Base-by-base conservation (phyloP, 2,797 vertebrate genomes). In the Miichthys miiuy region DNA sequence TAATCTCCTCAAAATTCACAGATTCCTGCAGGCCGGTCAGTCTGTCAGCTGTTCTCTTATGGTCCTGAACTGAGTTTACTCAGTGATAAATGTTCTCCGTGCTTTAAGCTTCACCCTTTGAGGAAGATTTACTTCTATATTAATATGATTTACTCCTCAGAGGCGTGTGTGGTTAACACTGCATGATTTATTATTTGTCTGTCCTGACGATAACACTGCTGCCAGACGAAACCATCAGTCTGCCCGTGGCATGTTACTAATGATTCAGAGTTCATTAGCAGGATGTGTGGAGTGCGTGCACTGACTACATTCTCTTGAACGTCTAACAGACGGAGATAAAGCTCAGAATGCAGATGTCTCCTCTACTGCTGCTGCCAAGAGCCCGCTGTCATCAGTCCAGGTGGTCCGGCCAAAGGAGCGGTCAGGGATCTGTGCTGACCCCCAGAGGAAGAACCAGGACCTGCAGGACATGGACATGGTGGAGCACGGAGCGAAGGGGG, bases 341-440 rank as follows among this genome's bases (percentile, higher is more conserved):
- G 94, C 58, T 63, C 86, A 72, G 8, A 62, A 68, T 1, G 42
- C 83, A 5, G 91, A 91, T 4, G 54, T 16, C 27, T 21, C 70
- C 55, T 68, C 85, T 23, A 80, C 90, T 0, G 75, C 88, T 46
- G 78, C 90, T 27, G 84, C 71, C 30, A 91, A 73, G 30, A 91
- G 91, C 52, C 87, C 89, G 8, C 81, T 89, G 2, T 89, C 94
- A 11, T 93, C 95, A n/a, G 90, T 91, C 66, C 96, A 89, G 81
- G 96, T 96, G 12, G 97, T 98, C 0, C 96, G 98, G 42, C 97
- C 97, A 1, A 99, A 99, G 90, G 96, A 97, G 74, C 96, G 96
- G 62, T 54, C 88, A 0, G 57, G 57, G 30, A 62, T 73, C 52
- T 87, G 90, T 52, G 61, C 91, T 2, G 91, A 90, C 4, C 34